Percentiles rank a stretch among this genome's conserved stretches.
Conservation (phyloP, 2,888 invertebrate species). For the Pycnomerus fuliginosus region DNA sequence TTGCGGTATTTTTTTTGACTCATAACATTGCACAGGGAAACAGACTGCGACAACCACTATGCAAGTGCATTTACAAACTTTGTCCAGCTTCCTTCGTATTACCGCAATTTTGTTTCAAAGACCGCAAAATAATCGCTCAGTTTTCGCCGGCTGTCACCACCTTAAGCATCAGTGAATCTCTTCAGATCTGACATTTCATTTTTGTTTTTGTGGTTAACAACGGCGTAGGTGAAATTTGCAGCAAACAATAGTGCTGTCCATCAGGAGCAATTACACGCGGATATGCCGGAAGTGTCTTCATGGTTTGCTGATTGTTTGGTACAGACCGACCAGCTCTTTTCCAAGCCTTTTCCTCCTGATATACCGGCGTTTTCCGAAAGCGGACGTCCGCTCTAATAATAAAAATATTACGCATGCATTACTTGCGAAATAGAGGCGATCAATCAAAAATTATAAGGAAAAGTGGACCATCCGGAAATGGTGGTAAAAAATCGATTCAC, state of each 20-base stretch:
- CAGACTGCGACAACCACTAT: too few species aligned
- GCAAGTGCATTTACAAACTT: too few species aligned
- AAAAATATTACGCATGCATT: not conserved
- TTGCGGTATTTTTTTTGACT: too few species aligned
- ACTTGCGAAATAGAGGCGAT: not conserved
- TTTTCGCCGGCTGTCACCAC: too few species aligned
- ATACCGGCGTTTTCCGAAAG: conserved; percentile 6
- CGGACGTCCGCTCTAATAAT: conserved; percentile 11
- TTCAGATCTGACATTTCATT: too few species aligned
- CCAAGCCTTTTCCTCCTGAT: not conserved
- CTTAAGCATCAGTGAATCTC: conserved; percentile 10
- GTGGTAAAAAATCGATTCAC: not conserved
- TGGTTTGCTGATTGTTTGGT: conserved; percentile 26
- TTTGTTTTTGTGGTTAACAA: too few species aligned
- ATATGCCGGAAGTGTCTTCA: conserved; percentile 22
- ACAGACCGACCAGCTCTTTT: conserved; percentile 3
- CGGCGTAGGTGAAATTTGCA: not conserved
- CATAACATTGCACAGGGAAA: too few species aligned
- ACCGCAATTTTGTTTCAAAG: too few species aligned
- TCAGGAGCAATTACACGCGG: conserved; percentile 9
- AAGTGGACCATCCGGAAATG: not conserved
- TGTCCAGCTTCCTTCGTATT: too few species aligned
- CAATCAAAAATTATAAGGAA: not conserved
- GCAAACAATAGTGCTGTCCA: conserved; percentile 5
- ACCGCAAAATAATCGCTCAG: too few species aligned